phyloP scores from a whole-genome alignment of 2,888 invertebrate species.

The Pseudococcus longispinus region DNA sequence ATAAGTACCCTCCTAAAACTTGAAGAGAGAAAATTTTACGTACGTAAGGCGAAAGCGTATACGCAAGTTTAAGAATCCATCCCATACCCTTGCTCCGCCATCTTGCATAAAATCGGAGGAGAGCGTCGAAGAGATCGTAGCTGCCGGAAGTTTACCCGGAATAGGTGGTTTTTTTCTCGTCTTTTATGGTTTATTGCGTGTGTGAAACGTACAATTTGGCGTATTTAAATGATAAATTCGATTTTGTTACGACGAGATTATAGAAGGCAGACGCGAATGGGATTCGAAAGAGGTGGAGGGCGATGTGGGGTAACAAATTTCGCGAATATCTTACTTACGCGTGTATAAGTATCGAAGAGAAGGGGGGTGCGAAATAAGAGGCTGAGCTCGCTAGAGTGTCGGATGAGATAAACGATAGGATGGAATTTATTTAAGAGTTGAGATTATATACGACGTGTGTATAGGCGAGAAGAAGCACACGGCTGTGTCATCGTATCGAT shows the following conservation, averaged over 20 bases:
- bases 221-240: constrained; percentile 41
- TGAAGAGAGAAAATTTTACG: background rate
- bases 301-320: background rate
- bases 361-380: background rate
- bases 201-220: constrained; percentile 13
- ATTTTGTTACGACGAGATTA: constrained; percentile 23
- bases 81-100: background rate
- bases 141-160: background rate
- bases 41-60: background rate
- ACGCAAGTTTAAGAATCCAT: background rate
- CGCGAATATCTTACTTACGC: constrained; percentile 28
- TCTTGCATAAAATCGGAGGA: background rate
- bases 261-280: background rate
- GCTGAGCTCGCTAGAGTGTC: background rate
- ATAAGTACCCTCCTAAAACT: constrained; percentile 9
- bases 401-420: constrained; percentile 35
- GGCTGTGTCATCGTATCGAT: constrained; percentile 22
- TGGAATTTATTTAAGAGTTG: constrained; percentile 23
- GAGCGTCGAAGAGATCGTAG: background rate
- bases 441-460: background rate
- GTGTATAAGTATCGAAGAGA: background rate
- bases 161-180: background rate
- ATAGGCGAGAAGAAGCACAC: background rate
- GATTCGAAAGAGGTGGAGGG: background rate
- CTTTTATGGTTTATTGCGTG: constrained; percentile 10